Conservation (phyloP, 2,797 vertebrate species). For the Sylvia borin region DNA sequence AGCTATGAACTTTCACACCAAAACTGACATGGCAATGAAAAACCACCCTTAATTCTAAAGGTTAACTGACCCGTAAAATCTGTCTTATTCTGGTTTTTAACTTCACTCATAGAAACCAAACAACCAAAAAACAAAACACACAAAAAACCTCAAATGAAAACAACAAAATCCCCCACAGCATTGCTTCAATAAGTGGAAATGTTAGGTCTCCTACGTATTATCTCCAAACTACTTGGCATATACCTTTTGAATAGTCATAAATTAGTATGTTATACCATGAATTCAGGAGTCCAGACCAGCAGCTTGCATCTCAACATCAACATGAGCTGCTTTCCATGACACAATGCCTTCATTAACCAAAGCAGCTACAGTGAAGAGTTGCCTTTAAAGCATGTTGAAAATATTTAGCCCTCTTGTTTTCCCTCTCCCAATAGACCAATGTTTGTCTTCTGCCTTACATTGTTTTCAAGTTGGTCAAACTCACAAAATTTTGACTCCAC, state of each 20-base stretch:
- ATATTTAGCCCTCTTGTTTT: neutral
- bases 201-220: neutral
- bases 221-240: neutral
- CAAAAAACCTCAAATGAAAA: neutral
- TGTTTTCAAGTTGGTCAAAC: neutral
- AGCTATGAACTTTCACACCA: neutral
- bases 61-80: neutral
- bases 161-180: accelerated
- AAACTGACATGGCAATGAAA: neutral
- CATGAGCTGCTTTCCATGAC: neutral
- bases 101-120: neutral
- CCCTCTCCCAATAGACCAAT: neutral
- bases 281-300: neutral
- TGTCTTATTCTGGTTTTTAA: neutral
- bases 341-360: neutral
- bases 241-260: neutral
- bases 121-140: neutral
- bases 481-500: neutral
- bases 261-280: neutral
- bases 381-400: neutral
- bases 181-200: neutral
- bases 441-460: neutral
- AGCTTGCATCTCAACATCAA: neutral
- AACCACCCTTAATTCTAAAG: neutral
- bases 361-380: neutral